Evolutionary conservation across 2,113 vertebrate species (phyloP).

Genomic region (Xiphophorus hellerii): DNA sequence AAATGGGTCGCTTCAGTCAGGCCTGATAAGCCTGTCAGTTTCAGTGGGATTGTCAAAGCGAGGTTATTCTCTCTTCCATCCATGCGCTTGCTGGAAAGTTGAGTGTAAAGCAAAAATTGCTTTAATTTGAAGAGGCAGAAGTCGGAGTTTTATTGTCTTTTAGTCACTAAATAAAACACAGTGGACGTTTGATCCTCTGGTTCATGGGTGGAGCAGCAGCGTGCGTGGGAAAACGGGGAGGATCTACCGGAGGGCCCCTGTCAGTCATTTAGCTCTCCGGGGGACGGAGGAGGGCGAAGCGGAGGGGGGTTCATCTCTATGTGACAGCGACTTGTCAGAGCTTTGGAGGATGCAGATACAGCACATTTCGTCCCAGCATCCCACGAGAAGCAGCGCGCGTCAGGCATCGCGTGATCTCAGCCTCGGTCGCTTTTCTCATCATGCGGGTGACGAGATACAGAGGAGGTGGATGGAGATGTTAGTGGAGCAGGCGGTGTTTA

Average conservation of each 20-base stretch:
- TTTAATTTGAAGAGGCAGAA: neutral
- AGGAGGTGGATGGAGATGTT: slow-evolving; percentile 2
- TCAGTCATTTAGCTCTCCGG: slow-evolving; percentile 40
- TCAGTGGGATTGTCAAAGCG: slow-evolving; percentile 41
- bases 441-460: slow-evolving; percentile 15
- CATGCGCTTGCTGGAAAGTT: neutral
- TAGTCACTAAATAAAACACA: neutral
- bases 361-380: slow-evolving; percentile 40
- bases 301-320: slow-evolving; percentile 8
- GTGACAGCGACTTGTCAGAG: slow-evolving; percentile 68
- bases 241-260: slow-evolving; percentile 2
- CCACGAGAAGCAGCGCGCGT: neutral
- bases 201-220: no score
- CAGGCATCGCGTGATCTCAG: slow-evolving; percentile 30
- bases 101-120: neutral
- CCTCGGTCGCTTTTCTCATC: slow-evolving; percentile 4
- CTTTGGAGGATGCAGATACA: slow-evolving; percentile 44
- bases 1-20: slow-evolving; percentile 49
- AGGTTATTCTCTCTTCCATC: slow-evolving; percentile 22
- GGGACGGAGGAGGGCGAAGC: slow-evolving; percentile 19
- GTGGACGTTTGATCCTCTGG: no score
- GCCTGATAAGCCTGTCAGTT: slow-evolving; percentile 35
- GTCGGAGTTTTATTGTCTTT: neutral
- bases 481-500: neutral
- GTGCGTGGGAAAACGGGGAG: neutral